A percentile compares a stretch with the other conserved stretches of the same genome.
Conservation (phyloP, 2,113 vertebrate species). For the Cygnus atratus region DNA sequence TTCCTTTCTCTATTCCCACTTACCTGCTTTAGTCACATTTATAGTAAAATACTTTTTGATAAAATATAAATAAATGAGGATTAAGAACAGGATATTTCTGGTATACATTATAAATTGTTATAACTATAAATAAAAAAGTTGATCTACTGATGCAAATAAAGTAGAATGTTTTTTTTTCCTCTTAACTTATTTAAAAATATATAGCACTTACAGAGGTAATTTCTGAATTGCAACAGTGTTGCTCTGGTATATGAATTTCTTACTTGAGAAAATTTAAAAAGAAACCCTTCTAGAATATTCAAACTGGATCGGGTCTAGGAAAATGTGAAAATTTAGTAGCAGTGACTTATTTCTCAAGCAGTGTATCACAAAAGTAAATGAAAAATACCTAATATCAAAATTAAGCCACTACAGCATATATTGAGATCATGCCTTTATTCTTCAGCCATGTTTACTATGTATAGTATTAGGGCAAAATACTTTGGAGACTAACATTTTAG, state of each 20-base stretch:
- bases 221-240: neutral
- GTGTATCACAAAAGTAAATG: neutral
- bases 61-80: neutral
- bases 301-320: neutral
- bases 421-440: neutral
- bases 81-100: neutral
- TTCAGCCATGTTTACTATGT: neutral
- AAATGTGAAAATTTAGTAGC: neutral
- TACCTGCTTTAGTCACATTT: neutral
- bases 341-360: neutral
- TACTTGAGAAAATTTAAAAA: neutral
- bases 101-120: neutral
- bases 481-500: neutral
- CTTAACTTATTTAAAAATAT: neutral
- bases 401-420: neutral
- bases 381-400: neutral
- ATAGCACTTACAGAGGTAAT: neutral
- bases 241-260: neutral
- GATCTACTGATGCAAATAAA: neutral
- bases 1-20: neutral
- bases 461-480: neutral
- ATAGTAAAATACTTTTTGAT: neutral
- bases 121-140: neutral
- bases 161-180: neutral
- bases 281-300: neutral